These are phyloP conservation scores for Diarsia brunnea DNA, from an alignment of 2,888 invertebrate species.

Conservation along the genomic window DNA sequence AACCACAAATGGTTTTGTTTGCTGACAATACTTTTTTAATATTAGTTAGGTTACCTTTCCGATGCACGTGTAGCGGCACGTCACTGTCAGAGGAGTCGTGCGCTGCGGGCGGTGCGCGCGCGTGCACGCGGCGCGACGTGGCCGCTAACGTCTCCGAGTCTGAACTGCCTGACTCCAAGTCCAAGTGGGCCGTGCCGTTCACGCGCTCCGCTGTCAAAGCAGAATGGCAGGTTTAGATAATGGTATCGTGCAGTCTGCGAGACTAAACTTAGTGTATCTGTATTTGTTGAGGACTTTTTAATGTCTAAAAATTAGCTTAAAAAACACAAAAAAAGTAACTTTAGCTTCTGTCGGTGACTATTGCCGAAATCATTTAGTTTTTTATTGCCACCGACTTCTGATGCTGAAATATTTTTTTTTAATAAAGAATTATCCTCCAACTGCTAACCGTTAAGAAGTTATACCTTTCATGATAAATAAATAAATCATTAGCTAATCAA, in stretches of 20 bases:
- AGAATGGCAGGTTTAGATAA: background rate
- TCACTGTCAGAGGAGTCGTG: slow-evolving; percentile 84
- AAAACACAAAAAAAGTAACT: no score
- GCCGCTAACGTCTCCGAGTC: slow-evolving; percentile 80
- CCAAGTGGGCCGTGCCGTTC: slow-evolving; percentile 42
- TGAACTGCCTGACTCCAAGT: slow-evolving; percentile 69
- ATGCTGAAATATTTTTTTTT: no score
- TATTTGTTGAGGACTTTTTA: no score
- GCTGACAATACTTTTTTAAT: background rate
- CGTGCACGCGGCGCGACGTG: slow-evolving; percentile 77
- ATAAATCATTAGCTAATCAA: no score
- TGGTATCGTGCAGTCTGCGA: background rate
- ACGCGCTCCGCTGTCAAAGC: background rate
- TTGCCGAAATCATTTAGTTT: no score
- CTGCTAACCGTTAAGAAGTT: no score
- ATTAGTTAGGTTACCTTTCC: slow-evolving; percentile 72
- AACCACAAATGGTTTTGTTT: background rate
- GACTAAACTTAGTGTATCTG: background rate
- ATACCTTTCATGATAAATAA: no score
- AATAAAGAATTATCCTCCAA: no score
- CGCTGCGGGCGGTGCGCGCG: slow-evolving; percentile 42
- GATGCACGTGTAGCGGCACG: slow-evolving; percentile 78
- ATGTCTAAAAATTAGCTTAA: no score
- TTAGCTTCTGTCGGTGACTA: no score
- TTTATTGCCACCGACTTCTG: no score